Evolutionary conservation across 2,797 vertebrate genomes (phyloP).

Genomic region (Xyrichtys novacula): DNA sequence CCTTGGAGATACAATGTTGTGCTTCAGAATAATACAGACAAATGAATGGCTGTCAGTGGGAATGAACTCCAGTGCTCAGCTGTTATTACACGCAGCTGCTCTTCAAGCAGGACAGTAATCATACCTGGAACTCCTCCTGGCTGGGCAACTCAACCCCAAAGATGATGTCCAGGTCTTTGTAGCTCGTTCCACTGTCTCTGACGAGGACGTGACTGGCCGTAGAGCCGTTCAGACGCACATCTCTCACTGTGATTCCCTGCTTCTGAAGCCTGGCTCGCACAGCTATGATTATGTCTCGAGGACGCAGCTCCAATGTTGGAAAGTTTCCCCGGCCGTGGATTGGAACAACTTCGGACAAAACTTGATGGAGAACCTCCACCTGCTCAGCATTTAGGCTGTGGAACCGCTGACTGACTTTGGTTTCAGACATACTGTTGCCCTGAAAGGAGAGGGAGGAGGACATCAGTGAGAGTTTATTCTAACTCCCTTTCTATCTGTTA

Average conservation of each 20-base stretch:
- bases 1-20: neutral
- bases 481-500: slow-evolving; percentile 10
- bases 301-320: slow-evolving; percentile 95
- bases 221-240: slow-evolving; percentile 95
- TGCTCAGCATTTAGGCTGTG: slow-evolving; percentile 94
- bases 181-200: slow-evolving; percentile 91
- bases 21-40: slow-evolving; percentile 1
- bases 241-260: slow-evolving; percentile 90
- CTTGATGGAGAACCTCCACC: slow-evolving; percentile 92
- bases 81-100: slow-evolving; percentile 1
- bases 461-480: slow-evolving; percentile 39
- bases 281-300: slow-evolving; percentile 92
- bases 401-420: slow-evolving; percentile 88
- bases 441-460: slow-evolving; percentile 35
- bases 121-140: slow-evolving; percentile 92
- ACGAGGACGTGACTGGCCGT: slow-evolving; percentile 96
- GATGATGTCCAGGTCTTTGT: slow-evolving; percentile 98
- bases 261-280: slow-evolving; percentile 90
- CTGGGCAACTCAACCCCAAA: slow-evolving; percentile 93
- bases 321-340: slow-evolving; percentile 97
- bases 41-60: neutral
- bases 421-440: slow-evolving; percentile 89
- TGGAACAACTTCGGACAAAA: slow-evolving; percentile 92
- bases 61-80: neutral
- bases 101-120: neutral